A percentile compares a stretch with the other conserved stretches of the same genome.
These are phyloP conservation scores for Pterocles gutturalis DNA, from an alignment of 2,113 vertebrate species.

Conservation along the genomic window DNA sequence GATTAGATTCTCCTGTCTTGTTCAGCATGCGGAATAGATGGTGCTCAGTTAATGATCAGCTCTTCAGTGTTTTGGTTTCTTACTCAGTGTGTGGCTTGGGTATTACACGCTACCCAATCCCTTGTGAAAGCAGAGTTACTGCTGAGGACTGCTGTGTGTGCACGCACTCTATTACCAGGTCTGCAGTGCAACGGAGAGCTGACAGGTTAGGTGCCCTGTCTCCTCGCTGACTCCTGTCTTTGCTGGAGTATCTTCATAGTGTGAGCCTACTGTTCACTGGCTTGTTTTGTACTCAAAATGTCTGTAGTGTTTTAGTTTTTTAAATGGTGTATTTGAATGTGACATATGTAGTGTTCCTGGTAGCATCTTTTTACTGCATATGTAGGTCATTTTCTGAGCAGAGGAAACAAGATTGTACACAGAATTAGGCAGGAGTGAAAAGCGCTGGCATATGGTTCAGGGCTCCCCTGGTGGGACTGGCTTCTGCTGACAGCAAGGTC, in stretches of 20 bases:
- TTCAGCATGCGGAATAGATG: background rate
- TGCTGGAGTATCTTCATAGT: background rate
- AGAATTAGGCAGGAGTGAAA: background rate
- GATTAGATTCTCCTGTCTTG: background rate
- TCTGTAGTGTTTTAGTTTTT: background rate
- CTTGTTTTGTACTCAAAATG: background rate
- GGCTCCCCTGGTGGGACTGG: background rate
- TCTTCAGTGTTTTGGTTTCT: background rate
- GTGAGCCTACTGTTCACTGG: background rate
- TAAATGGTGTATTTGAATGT: background rate
- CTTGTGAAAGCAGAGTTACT: background rate
- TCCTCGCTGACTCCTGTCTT: background rate
- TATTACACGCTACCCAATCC: background rate
- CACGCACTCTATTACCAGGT: rapidly evolving
- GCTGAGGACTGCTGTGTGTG: background rate
- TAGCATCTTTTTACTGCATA: conserved; percentile 20
- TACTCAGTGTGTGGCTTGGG: background rate
- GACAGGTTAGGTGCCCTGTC: background rate
- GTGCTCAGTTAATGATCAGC: background rate
- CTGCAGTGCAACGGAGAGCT: background rate
- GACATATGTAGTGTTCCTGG: conserved; percentile 7
- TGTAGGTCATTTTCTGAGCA: conserved; percentile 43
- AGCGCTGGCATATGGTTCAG: background rate
- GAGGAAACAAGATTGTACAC: background rate
- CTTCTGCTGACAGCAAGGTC: background rate